These are phyloP conservation scores for Diorhabda sublineata DNA, from an alignment of 1,140 invertebrate genomes.

Conservation along the genomic window DNA sequence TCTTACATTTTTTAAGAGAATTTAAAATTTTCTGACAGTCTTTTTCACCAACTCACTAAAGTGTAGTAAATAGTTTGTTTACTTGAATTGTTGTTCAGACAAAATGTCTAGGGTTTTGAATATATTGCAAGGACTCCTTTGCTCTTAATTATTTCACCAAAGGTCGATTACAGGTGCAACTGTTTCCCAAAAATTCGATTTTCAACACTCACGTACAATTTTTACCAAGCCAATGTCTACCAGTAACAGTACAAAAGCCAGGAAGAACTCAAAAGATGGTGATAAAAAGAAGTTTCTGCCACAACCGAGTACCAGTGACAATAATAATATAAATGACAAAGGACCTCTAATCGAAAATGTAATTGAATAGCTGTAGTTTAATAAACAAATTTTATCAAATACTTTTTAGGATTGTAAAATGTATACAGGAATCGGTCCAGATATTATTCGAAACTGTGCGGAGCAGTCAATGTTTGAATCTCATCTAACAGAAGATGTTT, in stretches of 20 bases:
- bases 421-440: conserved; percentile 40
- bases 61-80: neutral
- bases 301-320: conserved; percentile 20
- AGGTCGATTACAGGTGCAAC: no score
- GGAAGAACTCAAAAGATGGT: conserved; percentile 30
- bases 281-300: conserved; percentile 34
- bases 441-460: conserved; percentile 32
- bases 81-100: neutral
- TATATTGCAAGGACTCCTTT: no score
- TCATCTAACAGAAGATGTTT: conserved; percentile 36
- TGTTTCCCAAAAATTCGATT: no score
- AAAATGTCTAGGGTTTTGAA: neutral
- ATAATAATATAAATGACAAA: conserved; percentile 31
- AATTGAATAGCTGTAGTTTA: neutral
- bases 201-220: no score
- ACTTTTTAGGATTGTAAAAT: conserved; percentile 36
- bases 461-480: conserved; percentile 35
- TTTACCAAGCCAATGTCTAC: neutral
- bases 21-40: no score
- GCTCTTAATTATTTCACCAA: no score
- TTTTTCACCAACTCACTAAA: neutral
- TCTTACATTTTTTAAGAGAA: no score
- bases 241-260: conserved; percentile 22
- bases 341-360: conserved; percentile 18
- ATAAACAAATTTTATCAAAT: neutral